These are phyloP conservation scores for Drosophila hydei DNA, from an alignment of 1,140 invertebrate species.

Conservation along the genomic window DNA sequence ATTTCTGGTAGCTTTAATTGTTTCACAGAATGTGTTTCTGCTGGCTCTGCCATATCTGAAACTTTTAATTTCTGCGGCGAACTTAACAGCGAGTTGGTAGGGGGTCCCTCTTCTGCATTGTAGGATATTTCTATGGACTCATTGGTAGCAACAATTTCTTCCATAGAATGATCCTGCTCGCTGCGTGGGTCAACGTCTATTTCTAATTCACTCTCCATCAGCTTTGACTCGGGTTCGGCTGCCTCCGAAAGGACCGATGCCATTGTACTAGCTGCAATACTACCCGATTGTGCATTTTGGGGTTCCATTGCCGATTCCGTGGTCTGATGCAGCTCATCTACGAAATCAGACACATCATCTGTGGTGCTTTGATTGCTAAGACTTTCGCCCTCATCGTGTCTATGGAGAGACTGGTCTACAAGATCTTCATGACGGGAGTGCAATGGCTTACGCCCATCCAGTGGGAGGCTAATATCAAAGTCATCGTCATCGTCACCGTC, in stretches of 20 bases:
- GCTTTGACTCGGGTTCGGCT: slow-evolving; percentile 2
- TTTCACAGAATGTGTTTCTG: slow-evolving; percentile 4
- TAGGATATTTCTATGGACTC: slow-evolving; percentile 74
- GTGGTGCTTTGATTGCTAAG: slow-evolving; percentile 75
- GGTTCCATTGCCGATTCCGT: slow-evolving; percentile 28
- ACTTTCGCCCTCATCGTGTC: slow-evolving; percentile 36
- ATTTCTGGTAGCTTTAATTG: slow-evolving; percentile 39
- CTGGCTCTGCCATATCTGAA: slow-evolving; percentile 40
- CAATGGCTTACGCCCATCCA: slow-evolving; percentile 46
- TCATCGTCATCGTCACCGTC: slow-evolving; percentile 56
- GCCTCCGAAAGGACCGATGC: not conserved
- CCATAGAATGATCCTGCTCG: slow-evolving; percentile 78
- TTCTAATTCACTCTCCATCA: slow-evolving; percentile 36
- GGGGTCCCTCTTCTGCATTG: slow-evolving; percentile 52
- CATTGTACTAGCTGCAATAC: not conserved
- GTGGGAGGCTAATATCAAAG: slow-evolving; percentile 65
- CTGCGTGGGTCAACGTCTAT: slow-evolving; percentile 13
- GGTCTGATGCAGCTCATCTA: slow-evolving; percentile 55
- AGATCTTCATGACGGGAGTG: slow-evolving; percentile 65
- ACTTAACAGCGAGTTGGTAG: slow-evolving; percentile 19
- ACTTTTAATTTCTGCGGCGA: slow-evolving; percentile 45
- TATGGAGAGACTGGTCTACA: slow-evolving; percentile 8
- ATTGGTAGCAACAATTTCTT: slow-evolving; percentile 76
- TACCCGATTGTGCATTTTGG: not conserved
- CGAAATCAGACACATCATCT: slow-evolving; percentile 77